phyloP scores from a whole-genome alignment of 2,113 vertebrate genomes.

The Numenius arquata region DNA sequence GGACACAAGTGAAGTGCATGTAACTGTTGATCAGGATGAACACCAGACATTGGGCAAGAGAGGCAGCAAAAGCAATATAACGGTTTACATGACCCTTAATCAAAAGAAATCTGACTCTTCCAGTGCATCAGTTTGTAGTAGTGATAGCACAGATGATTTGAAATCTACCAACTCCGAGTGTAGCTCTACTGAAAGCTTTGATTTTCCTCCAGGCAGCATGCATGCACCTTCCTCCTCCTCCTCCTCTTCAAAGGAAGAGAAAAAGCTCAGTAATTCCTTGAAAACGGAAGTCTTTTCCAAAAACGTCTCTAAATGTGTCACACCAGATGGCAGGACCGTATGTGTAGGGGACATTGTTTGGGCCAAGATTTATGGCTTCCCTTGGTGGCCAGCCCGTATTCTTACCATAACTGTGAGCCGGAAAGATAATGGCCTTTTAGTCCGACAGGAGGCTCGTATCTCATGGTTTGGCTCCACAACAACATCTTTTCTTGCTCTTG shows the following conservation, averaged over 20 bases:
- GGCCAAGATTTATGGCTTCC: constrained; percentile 99
- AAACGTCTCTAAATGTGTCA: constrained; percentile 91
- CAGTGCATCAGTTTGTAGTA: constrained; percentile 87
- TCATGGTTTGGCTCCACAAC: constrained; percentile 99
- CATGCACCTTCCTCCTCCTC: constrained; percentile 78
- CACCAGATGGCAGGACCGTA: constrained; percentile 92
- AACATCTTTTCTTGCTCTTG: constrained; percentile 93
- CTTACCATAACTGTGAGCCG: constrained; percentile 92
- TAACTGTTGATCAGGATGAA: constrained; percentile 82
- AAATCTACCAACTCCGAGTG: constrained; percentile 92
- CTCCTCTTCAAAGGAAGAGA: constrained; percentile 84
- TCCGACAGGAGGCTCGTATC: constrained; percentile 93
- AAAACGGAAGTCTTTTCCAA: constrained; percentile 93
- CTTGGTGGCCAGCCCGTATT: constrained; percentile 98
- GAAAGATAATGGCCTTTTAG: constrained; percentile 89
- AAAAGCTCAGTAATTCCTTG: constrained; percentile 88
- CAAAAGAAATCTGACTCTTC: constrained; percentile 86
- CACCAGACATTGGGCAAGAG: constrained; percentile 78
- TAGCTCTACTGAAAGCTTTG: constrained; percentile 91
- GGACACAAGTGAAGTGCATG: constrained; percentile 78
- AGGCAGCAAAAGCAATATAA: constrained; percentile 85
- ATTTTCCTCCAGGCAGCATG: constrained; percentile 86
- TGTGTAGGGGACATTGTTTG: constrained; percentile 98
- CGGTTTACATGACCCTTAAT: constrained; percentile 89
- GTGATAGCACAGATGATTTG: constrained; percentile 88